A percentile compares a stretch with the other conserved stretches of the same genome.
These are phyloP conservation scores for Aethina tumida DNA, from an alignment of 1,140 invertebrate genomes.

Conservation along the genomic window DNA sequence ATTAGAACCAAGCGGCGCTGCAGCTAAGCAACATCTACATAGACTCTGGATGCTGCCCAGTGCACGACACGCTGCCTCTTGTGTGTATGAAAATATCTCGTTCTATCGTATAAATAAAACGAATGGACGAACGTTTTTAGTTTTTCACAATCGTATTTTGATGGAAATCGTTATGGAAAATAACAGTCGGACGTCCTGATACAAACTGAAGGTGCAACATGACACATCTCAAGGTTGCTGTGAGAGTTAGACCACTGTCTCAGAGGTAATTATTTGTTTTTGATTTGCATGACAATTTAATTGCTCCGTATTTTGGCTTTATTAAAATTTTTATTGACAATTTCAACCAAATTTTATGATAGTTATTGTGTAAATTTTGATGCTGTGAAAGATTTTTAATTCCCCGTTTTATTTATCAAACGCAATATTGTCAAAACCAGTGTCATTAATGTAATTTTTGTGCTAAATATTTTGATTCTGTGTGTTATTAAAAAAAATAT, in stretches of 20 bases:
- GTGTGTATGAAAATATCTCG: background rate
- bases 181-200: too few relatives aligned
- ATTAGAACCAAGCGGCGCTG: too few relatives aligned
- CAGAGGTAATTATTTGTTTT: conserved; percentile 35
- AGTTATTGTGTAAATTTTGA: background rate
- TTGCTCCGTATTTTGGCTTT: background rate
- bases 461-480: too few relatives aligned
- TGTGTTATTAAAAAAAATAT: too few relatives aligned
- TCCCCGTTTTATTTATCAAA: conserved; percentile 4
- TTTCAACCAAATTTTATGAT: background rate
- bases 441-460: too few relatives aligned
- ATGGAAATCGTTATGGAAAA: too few relatives aligned
- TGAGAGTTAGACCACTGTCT: conserved; percentile 44
- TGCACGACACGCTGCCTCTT: too few relatives aligned
- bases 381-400: conserved; percentile 4
- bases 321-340: background rate
- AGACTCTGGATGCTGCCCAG: background rate
- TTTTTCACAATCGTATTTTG: background rate
- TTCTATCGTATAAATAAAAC: background rate
- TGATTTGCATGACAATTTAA: background rate
- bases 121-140: background rate
- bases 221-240: conserved; percentile 46
- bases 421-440: too few relatives aligned
- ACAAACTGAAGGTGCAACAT: conserved; percentile 36
- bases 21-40: background rate